phyloP scores from a whole-genome alignment of 2,113 vertebrate species.

The Bos indicus region DNA sequence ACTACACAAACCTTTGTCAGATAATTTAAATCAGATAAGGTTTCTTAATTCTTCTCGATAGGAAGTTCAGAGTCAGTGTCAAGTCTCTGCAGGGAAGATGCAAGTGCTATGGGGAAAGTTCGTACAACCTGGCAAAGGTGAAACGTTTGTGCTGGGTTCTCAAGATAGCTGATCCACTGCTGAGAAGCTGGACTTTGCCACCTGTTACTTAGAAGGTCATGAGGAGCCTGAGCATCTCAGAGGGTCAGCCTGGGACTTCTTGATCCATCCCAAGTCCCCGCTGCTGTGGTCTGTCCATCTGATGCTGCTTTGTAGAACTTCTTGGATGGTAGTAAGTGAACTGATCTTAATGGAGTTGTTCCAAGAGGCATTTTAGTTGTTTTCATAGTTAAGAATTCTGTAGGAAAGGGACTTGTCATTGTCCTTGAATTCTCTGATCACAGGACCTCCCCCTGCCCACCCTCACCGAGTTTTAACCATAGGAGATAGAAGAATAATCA shows the following conservation, averaged over 20 bases:
- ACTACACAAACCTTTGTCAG: not conserved
- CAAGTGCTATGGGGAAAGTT: not conserved
- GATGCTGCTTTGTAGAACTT: not conserved
- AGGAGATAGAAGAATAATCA: not conserved
- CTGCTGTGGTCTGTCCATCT: not conserved
- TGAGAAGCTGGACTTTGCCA: not conserved
- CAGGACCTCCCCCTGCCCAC: not conserved
- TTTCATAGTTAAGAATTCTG: not conserved
- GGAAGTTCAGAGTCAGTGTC: not conserved
- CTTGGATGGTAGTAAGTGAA: not conserved
- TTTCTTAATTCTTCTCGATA: not conserved
- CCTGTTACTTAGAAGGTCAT: not conserved
- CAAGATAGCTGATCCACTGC: not conserved
- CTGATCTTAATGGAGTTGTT: not conserved
- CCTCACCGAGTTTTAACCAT: not conserved
- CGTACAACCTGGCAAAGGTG: not conserved
- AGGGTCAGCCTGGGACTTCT: not conserved
- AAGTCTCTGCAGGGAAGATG: not conserved
- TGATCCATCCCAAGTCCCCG: not conserved
- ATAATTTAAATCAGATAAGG: not conserved
- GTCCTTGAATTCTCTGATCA: not conserved
- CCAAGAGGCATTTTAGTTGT: not conserved
- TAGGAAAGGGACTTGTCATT: not conserved
- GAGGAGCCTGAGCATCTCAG: not conserved
- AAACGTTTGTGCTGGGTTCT: not conserved